Base-by-base conservation (phyloP, 2,888 invertebrate species). In the Anticlea derivata region DNA sequence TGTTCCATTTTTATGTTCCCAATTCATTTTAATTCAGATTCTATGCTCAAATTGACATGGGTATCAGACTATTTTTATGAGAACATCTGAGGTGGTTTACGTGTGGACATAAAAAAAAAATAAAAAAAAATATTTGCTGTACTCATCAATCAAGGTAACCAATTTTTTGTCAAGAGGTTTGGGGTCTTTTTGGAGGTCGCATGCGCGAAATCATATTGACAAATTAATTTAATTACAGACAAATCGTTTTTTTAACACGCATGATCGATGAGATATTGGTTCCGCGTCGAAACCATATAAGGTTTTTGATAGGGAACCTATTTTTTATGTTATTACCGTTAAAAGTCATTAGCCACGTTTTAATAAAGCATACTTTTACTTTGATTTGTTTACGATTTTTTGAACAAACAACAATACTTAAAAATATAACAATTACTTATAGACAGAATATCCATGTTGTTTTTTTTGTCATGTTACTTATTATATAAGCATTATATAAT, bases 71-170 rank as follows among this genome's bases (percentile, higher is more conserved):
- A 26, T 5, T 26, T 38, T n/a, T n/a, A n/a, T n/a, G n/a, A n/a
- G n/a, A n/a, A n/a, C n/a, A n/a, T n/a, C n/a, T n/a, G n/a, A n/a
- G n/a, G n/a, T n/a, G n/a, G n/a, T n/a, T n/a, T n/a, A n/a, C n/a
- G 46, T 46, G 48, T 40, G 40, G 48, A 35, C 27, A n/a, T 13
- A 24, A 47, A 31, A n/a, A 7, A 24, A 47, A 31, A n/a, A 7
- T 35, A 17, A 22, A 24, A 39, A 33, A 24, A 10, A 26, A 39
- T 23, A 11, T 40, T 40, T 7, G 8, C 29, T 23, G 3, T 10
- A 10, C 22, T 23, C 48, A 48, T 48, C 41, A 29, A 48, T 48
- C 48, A 48, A 22, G 17, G 10, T 10, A 13, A 27, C 26, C 20
- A 41, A 7, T 23, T 38, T 17, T 26, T 13, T 8, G 6, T 24